Conservation (phyloP, 1,140 invertebrate species). For the Drosophila grimshawi region DNA sequence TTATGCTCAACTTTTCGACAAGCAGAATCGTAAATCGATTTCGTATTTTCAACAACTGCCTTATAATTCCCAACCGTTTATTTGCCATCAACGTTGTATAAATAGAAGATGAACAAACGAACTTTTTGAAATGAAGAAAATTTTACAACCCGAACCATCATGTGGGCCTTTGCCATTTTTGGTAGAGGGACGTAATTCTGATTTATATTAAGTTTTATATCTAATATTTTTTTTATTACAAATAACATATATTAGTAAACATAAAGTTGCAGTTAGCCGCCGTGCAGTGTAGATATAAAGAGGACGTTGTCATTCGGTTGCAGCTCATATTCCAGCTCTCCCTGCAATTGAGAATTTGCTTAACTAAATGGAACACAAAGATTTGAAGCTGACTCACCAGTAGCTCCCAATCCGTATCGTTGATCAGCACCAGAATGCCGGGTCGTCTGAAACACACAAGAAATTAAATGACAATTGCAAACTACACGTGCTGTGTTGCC, state of each 20-base stretch:
- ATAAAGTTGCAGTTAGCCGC: slow-evolving; percentile 81
- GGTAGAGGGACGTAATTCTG: slow-evolving; percentile 77
- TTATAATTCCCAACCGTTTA: slow-evolving; percentile 60
- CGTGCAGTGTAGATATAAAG: slow-evolving; percentile 88
- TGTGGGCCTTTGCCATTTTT: slow-evolving; percentile 75
- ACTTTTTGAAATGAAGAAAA: slow-evolving; percentile 49
- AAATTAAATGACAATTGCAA: slow-evolving; percentile 40
- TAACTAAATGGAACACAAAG: not conserved
- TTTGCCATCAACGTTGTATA: slow-evolving; percentile 1
- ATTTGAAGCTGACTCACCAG: slow-evolving; percentile 86
- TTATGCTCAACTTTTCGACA: too few relatives aligned
- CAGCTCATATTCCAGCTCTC: slow-evolving; percentile 86
- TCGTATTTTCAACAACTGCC: not conserved
- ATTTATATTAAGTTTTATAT: slow-evolving; percentile 29
- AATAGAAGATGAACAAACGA: not conserved
- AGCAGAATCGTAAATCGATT: not conserved
- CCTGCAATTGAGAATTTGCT: slow-evolving; percentile 63
- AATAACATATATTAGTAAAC: slow-evolving; percentile 22
- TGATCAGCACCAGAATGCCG: slow-evolving; percentile 96
- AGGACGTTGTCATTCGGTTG: slow-evolving; percentile 85
- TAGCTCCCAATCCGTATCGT: slow-evolving; percentile 97
- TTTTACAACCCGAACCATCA: slow-evolving; percentile 65
- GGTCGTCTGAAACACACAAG: slow-evolving; percentile 88
- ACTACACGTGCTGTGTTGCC: not conserved
- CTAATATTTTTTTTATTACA: not conserved